Evolutionary conservation across 2,113 vertebrate species (phyloP).

Genomic region (Stegostoma tigrinum): DNA sequence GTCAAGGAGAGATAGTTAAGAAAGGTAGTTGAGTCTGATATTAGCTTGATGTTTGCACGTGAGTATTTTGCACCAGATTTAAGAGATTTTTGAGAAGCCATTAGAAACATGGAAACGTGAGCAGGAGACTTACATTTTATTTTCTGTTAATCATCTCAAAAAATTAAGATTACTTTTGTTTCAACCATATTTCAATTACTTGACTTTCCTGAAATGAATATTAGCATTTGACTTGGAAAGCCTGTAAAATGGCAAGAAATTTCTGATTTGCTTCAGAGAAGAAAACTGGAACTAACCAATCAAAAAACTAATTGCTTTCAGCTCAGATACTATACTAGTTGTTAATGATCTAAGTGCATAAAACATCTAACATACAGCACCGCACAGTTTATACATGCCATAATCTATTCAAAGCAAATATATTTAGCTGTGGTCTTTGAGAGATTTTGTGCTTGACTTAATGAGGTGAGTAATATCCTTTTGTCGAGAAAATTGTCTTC

Average conservation of each 20-base stretch:
- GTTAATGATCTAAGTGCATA: not conserved
- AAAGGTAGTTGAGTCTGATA: not conserved
- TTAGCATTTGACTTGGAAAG: not conserved
- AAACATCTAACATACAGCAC: not conserved
- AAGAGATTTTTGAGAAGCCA: not conserved
- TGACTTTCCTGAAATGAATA: not conserved
- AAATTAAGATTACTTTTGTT: not conserved
- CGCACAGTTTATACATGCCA: not conserved
- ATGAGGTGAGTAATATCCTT: not conserved
- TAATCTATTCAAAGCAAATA: not conserved
- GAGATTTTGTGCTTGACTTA: not conserved
- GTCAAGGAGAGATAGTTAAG: not conserved
- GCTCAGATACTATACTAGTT: not conserved
- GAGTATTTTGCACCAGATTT: not conserved
- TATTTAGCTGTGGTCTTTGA: not conserved
- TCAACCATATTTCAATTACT: not conserved
- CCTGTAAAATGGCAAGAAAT: not conserved
- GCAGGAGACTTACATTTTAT: not conserved
- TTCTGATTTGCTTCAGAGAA: not conserved
- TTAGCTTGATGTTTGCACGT: not conserved
- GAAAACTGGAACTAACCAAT: not conserved
- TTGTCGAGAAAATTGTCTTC: not conserved
- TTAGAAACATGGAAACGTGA: not conserved
- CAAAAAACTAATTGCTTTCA: not conserved
- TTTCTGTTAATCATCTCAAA: not conserved